phyloP scores from a whole-genome alignment of 23 tunicate species.

The Clavelina lepadiformis region DNA sequence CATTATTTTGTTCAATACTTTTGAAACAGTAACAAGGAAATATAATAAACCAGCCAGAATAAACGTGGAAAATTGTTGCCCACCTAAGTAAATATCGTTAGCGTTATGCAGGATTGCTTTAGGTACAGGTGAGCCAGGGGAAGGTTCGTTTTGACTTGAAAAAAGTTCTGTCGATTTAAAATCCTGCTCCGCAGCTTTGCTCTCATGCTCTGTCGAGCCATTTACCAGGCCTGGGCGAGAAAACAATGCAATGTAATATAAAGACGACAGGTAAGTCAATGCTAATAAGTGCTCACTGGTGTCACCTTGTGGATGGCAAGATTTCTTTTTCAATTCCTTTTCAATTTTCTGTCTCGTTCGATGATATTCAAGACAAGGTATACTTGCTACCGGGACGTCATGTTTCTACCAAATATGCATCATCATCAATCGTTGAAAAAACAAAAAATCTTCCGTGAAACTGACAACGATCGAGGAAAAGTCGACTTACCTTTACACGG shows the following conservation, averaged over 20 bases:
- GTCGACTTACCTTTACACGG: slow-evolving; percentile 2
- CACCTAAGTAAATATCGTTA: slow-evolving; percentile 6
- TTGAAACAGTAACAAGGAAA: too few relatives aligned
- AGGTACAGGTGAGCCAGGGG: not conserved
- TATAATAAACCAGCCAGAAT: too few relatives aligned
- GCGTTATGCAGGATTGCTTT: slow-evolving; percentile 13
- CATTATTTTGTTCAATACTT: too few relatives aligned
- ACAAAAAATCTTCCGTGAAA: not conserved
- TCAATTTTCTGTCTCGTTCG: slow-evolving; percentile 17
- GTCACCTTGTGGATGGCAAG: too few relatives aligned
- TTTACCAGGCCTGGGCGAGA: too few relatives aligned
- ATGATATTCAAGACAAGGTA: slow-evolving; percentile 60
- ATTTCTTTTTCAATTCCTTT: not conserved
- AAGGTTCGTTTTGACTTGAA: not conserved
- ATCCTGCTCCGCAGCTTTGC: too few relatives aligned
- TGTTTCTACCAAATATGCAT: slow-evolving; percentile 36
- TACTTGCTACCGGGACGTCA: slow-evolving; percentile 45
- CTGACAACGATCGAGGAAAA: not conserved
- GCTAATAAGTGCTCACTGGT: too few relatives aligned
- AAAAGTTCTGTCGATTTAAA: not conserved
- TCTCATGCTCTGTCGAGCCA: too few relatives aligned
- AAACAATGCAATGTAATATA: too few relatives aligned
- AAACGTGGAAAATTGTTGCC: too few relatives aligned
- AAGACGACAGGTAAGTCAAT: too few relatives aligned
- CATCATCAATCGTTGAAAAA: not conserved